Percentiles rank a stretch among this genome's conserved stretches.
These are phyloP conservation scores for Sepioteuthis lessoniana DNA, from an alignment of 2,888 invertebrate genomes.

Conservation along the genomic window DNA sequence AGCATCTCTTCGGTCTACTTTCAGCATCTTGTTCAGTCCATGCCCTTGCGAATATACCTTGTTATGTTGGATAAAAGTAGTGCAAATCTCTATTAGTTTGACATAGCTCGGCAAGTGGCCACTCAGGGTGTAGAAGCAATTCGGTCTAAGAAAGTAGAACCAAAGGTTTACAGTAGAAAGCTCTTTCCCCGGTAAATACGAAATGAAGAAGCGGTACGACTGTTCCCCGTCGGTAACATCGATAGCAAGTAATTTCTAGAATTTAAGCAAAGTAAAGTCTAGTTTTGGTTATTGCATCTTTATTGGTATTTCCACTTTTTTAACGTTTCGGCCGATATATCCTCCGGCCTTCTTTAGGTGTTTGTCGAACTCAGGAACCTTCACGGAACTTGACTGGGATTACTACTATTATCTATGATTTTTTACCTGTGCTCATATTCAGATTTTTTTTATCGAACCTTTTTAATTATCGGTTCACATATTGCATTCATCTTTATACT, in stretches of 20 bases:
- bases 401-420: too few species aligned
- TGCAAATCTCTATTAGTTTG: background rate
- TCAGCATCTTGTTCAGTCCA: background rate
- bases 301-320: too few species aligned
- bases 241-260: background rate
- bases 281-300: too few species aligned
- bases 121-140: background rate
- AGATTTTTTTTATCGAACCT: too few species aligned
- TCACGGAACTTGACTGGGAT: too few species aligned
- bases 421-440: too few species aligned
- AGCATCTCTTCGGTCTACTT: background rate
- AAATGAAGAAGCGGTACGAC: background rate
- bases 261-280: background rate
- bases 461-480: too few species aligned
- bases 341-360: too few species aligned
- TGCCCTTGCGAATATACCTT: background rate
- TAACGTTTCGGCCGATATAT: too few species aligned
- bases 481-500: too few species aligned
- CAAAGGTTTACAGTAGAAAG: background rate
- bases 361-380: too few species aligned
- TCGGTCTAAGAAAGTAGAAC: background rate
- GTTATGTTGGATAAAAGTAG: background rate
- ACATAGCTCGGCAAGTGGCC: background rate
- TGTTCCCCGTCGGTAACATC: background rate
- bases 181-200: background rate